These are phyloP conservation scores for Cryptus viduatorius DNA, from an alignment of 2,888 invertebrate genomes.

Conservation along the genomic window DNA sequence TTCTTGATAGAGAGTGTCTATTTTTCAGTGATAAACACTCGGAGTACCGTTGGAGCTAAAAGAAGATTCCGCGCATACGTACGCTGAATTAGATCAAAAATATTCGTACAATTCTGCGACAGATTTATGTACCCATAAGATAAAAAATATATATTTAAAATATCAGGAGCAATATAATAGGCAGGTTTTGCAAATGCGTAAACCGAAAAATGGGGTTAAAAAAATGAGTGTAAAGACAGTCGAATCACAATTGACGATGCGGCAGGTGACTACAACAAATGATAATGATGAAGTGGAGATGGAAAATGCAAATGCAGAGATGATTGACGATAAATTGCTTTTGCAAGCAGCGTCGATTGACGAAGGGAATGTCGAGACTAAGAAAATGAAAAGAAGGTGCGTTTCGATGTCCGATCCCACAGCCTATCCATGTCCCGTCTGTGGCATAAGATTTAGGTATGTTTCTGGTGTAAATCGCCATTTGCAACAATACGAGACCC, in stretches of 20 bases:
- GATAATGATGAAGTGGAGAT: neutral
- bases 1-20: constrained; percentile 13
- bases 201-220: neutral
- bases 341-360: neutral
- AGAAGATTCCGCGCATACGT: constrained; percentile 1
- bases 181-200: neutral
- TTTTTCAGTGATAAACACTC: constrained; percentile 39
- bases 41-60: neutral
- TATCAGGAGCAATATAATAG: neutral
- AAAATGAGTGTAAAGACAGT: neutral
- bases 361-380: too few relatives aligned
- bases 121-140: neutral
- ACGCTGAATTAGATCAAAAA: neutral
- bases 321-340: neutral
- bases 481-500: too few relatives aligned
- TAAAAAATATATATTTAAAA: neutral
- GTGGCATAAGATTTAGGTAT: too few relatives aligned
- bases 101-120: neutral
- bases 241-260: neutral
- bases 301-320: neutral
- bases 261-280: neutral
- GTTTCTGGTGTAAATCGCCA: too few relatives aligned
- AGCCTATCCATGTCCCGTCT: too few relatives aligned
- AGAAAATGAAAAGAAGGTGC: too few relatives aligned
- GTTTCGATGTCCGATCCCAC: too few relatives aligned